phyloP scores from a whole-genome alignment of 2,797 vertebrate species.

The Sebastes oblongus region DNA sequence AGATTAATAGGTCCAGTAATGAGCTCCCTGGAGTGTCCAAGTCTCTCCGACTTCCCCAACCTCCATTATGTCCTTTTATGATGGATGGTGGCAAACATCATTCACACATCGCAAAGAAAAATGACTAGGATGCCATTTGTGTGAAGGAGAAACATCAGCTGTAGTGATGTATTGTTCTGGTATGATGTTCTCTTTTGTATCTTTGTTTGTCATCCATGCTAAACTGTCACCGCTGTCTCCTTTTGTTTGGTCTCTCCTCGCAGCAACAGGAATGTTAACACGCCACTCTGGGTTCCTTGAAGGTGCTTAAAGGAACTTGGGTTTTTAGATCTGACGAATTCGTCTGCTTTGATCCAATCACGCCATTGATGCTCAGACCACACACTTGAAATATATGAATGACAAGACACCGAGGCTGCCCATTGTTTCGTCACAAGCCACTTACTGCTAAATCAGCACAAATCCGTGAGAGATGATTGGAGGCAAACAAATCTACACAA shows the following conservation, averaged over 20 bases:
- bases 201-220: constrained; percentile 74
- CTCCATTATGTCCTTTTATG: constrained; percentile 76
- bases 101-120: constrained; percentile 81
- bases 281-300: constrained; percentile 49
- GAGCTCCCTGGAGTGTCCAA: constrained; percentile 84
- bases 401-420: constrained; percentile 27
- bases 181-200: constrained; percentile 77
- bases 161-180: constrained; percentile 70
- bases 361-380: constrained; percentile 41
- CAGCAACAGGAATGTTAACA: constrained; percentile 63
- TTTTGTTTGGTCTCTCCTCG: constrained; percentile 64
- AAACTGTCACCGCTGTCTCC: constrained; percentile 74
- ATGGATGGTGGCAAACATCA: constrained; percentile 80
- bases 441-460: constrained; percentile 27
- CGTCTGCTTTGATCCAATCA: constrained; percentile 60
- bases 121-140: constrained; percentile 78
- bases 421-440: constrained; percentile 9
- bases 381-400: constrained; percentile 44
- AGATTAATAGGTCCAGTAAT: constrained; percentile 87
- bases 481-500: background rate
- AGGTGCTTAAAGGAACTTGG: constrained; percentile 62
- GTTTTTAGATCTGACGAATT: constrained; percentile 58
- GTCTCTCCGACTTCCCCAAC: constrained; percentile 70
- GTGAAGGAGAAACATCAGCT: constrained; percentile 80
- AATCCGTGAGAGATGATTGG: background rate